phyloP scores from a whole-genome alignment of 2,797 vertebrate species.

The Triplophysa bombifrons region DNA sequence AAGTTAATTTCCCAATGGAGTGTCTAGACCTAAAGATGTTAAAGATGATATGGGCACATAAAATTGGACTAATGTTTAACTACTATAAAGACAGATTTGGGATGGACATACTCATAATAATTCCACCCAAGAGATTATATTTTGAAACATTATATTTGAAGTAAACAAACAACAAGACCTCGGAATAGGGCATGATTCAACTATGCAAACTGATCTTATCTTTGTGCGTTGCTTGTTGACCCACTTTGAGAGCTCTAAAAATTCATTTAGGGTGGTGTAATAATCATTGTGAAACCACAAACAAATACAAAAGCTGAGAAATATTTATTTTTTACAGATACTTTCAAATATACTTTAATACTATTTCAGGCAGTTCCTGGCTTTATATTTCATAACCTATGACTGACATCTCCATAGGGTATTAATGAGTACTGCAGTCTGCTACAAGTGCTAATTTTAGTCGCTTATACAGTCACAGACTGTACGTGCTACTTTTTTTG shows the following conservation, averaged over 20 bases:
- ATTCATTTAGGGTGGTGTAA: background rate
- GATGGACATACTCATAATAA: constrained; percentile 35
- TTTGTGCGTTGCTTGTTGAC: constrained; percentile 26
- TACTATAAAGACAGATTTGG: constrained; percentile 38
- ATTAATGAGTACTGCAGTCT: background rate
- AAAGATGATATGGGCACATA: constrained; percentile 34
- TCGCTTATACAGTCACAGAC: background rate
- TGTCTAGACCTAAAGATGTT: constrained; percentile 39
- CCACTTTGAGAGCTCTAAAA: constrained; percentile 27
- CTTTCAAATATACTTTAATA: background rate
- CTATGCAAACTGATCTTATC: background rate
- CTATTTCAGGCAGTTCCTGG: background rate
- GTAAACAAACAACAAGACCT: constrained; percentile 19
- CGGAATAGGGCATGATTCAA: constrained; percentile 7
- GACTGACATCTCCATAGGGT: background rate
- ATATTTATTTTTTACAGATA: background rate
- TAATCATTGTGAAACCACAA: constrained; percentile 4
- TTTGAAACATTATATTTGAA: constrained; percentile 22
- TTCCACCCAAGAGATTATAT: constrained; percentile 18
- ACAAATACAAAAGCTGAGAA: constrained; percentile 4
- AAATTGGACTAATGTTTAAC: constrained; percentile 48
- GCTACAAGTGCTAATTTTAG: background rate
- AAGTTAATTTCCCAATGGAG: constrained; percentile 54
- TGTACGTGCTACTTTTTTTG: background rate
- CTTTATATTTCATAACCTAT: constrained; percentile 21